A percentile compares a stretch with the other conserved stretches of the same genome.
phyloP scores from a whole-genome alignment of 2,888 invertebrate species.

The Brachypterus glaber region DNA sequence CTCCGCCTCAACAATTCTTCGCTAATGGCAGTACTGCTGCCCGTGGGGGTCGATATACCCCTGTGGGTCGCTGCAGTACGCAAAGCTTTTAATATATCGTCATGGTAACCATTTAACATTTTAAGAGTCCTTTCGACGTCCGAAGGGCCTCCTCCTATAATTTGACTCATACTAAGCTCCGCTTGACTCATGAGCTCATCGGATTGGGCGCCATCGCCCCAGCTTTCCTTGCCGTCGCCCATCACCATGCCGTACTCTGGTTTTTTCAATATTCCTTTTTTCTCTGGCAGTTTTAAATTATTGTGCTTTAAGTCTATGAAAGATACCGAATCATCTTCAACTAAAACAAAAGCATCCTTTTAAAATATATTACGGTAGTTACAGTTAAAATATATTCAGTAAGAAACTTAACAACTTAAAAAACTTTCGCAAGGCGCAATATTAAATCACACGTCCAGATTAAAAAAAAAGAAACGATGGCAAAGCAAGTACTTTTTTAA shows the following conservation, averaged over 20 bases:
- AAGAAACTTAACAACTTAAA: too few relatives aligned
- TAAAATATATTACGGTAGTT: too few relatives aligned
- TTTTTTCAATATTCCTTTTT: constrained; percentile 89
- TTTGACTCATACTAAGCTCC: constrained; percentile 56
- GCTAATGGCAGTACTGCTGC: constrained; percentile 55
- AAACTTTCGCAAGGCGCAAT: too few relatives aligned
- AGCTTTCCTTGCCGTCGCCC: constrained; percentile 62
- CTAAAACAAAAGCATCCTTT: too few relatives aligned
- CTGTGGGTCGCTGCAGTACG: constrained; percentile 69
- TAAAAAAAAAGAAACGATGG: too few relatives aligned
- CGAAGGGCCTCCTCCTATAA: constrained; percentile 49
- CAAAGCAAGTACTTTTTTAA: too few relatives aligned
- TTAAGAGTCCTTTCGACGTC: constrained; percentile 81
- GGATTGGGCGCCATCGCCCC: constrained; percentile 62
- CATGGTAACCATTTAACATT: constrained; percentile 85
- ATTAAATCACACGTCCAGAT: too few relatives aligned
- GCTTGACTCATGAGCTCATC: constrained; percentile 34
- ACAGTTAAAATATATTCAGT: too few relatives aligned
- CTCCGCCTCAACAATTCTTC: constrained; percentile 62
- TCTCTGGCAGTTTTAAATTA: constrained; percentile 73
- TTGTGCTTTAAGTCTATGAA: constrained; percentile 73
- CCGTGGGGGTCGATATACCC: constrained; percentile 49
- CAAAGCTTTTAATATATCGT: constrained; percentile 82
- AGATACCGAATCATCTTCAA: constrained; percentile 67
- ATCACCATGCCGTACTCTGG: constrained; percentile 66